These are phyloP conservation scores for Lepidochitona cinerea DNA, from an alignment of 2,888 invertebrate genomes.

Conservation along the genomic window DNA sequence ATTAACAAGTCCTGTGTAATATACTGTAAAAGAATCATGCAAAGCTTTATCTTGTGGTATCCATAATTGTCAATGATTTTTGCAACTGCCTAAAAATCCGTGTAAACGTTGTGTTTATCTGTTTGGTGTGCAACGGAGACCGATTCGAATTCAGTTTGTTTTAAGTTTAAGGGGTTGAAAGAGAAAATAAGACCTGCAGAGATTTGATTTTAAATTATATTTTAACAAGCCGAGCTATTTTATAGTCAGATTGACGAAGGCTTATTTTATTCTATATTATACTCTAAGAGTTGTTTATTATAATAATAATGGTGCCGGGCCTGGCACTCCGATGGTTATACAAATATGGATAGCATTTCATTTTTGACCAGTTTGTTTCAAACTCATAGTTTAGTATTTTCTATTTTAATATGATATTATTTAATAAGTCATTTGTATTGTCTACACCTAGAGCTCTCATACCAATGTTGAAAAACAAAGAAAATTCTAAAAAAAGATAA, in stretches of 20 bases:
- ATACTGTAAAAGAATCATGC: no score
- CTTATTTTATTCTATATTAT: constrained; percentile 36
- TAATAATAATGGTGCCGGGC: no score
- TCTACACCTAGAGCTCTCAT: constrained; percentile 24
- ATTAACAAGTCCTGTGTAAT: no score
- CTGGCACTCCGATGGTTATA: no score
- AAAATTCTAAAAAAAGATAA: constrained; percentile 31
- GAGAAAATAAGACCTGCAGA: constrained; percentile 11
- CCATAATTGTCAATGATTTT: no score
- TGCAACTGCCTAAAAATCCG: no score
- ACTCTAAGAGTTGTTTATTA: no score
- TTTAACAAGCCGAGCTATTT: constrained; percentile 45
- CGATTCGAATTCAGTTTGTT: no score
- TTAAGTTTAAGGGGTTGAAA: not conserved
- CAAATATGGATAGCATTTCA: constrained; percentile 4
- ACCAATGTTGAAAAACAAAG: constrained; percentile 9
- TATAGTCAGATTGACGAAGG: constrained; percentile 31
- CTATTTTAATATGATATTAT: constrained; percentile 53
- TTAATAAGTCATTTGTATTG: constrained; percentile 40
- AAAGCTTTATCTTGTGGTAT: no score
- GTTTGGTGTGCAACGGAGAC: no score
- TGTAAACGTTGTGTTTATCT: no score
- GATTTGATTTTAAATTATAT: constrained; percentile 44
- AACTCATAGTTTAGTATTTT: constrained; percentile 50
- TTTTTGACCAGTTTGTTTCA: constrained; percentile 34